A percentile compares a stretch with the other conserved stretches of the same genome.
Conservation (phyloP, 2,797 vertebrate genomes). For the Intellagama lesueurii region DNA sequence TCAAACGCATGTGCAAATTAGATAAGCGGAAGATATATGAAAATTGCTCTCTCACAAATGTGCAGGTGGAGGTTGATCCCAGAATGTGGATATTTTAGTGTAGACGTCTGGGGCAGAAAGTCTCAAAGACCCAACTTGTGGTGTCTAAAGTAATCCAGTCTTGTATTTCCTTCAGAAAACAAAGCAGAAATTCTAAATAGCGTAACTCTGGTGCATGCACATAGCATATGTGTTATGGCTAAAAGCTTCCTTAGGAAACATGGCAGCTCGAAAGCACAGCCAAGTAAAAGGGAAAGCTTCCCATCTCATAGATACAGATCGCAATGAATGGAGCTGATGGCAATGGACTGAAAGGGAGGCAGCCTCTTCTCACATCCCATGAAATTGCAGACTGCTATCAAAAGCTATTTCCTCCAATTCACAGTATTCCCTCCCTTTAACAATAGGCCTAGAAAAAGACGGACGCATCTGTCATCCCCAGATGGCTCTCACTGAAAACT, state of each 20-base stretch:
- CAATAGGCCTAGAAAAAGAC: constrained; percentile 70
- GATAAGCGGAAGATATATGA: too few relatives aligned
- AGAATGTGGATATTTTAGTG: neutral
- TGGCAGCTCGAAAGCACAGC: constrained; percentile 32
- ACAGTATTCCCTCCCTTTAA: constrained; percentile 69
- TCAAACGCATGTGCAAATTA: neutral
- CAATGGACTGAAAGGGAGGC: constrained; percentile 64
- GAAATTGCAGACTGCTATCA: constrained; percentile 70
- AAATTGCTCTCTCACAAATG: too few relatives aligned
- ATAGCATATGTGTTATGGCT: constrained; percentile 16
- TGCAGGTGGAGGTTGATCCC: too few relatives aligned
- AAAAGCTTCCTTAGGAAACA: constrained; percentile 29
- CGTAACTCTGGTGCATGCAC: neutral
- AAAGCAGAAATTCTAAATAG: neutral
- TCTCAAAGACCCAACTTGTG: neutral
- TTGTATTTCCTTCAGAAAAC: neutral
- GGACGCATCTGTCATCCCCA: constrained; percentile 74
- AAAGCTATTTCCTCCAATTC: constrained; percentile 73
- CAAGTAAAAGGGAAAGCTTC: neutral
- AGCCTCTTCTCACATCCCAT: constrained; percentile 61
- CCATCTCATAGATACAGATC: constrained; percentile 32
- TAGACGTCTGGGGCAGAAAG: neutral
- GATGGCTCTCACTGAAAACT: constrained; percentile 71
- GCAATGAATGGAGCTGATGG: constrained; percentile 63
- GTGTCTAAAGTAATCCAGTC: neutral